Evolutionary conservation across 2,888 invertebrate species (phyloP), one percentile per base, ranked within the genome.

Genomic region (Leptopilina syphax): DNA sequence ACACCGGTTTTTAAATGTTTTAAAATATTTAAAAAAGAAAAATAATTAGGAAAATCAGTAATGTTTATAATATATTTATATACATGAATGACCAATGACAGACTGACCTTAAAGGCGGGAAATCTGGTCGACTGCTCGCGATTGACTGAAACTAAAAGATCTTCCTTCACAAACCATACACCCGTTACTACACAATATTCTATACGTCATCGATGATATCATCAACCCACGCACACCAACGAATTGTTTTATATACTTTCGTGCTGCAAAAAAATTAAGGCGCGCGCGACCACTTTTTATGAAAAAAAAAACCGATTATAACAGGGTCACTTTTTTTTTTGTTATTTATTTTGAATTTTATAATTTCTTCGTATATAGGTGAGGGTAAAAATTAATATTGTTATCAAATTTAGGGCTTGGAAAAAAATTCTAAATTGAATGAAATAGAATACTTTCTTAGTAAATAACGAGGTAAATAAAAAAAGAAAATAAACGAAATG

Each of bases 171-270:
- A 67, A 67, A 68, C 65, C 73, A 70, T 78, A 78, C 82, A 80
- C 77, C 78, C 77, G 66, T 67, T 65, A 60, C 76, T 76, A 79
- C 50, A 79, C 65, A 76, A 54, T 50, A 10, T 57, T 34, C 67
- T 79, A 70, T 88, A 90, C 89, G 90, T 90, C 90, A 90, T 77
- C 83, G 85, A 78, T 90, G 89, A 90, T 89, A 89, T 90, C 90
- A 90, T 87, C 83, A 73, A 83, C 82, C 77, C 78, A 50, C 82
- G 73, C 83, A 82, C 80, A 78, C 70, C 9, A 70, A 66, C 63
- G 65, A 9, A 47, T 54, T 27, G 5, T 65, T 73, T 60, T 44
- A 54, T 73, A 34, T 4, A 18, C 73, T 34, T 66, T 18, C 78
- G 66, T 50, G 76, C 8, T 24, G 66, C 60, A 70, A 70, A 54